These are phyloP conservation scores for Nymphalis io DNA, from an alignment of 1,140 invertebrate species.

Conservation along the genomic window DNA sequence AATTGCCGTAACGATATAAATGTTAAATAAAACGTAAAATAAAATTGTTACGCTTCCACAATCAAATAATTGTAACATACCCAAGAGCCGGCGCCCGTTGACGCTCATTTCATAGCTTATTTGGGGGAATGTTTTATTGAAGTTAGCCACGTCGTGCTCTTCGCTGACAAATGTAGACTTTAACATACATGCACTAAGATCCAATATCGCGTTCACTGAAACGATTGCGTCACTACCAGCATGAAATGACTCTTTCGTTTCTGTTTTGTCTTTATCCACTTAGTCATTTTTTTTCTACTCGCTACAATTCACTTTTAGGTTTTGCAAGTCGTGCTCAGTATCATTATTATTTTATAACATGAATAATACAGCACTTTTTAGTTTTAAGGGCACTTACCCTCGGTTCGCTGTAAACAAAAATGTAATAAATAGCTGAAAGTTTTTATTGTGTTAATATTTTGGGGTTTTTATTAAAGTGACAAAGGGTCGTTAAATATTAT, in stretches of 20 bases:
- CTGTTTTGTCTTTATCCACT: slow-evolving; percentile 61
- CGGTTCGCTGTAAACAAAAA: not conserved
- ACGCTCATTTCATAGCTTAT: slow-evolving; percentile 79
- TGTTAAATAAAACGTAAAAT: slow-evolving; percentile 81
- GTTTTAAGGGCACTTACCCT: slow-evolving; percentile 24
- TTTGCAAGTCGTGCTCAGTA: slow-evolving; percentile 63
- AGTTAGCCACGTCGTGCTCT: slow-evolving; percentile 65
- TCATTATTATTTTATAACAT: slow-evolving; percentile 74
- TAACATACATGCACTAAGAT: slow-evolving; percentile 40
- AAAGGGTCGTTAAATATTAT: not conserved
- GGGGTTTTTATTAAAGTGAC: not conserved
- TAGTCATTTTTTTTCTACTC: slow-evolving; percentile 77
- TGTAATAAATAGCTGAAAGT: not conserved
- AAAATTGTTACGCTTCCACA: slow-evolving; percentile 79
- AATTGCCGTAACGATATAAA: slow-evolving; percentile 80
- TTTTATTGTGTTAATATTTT: not conserved
- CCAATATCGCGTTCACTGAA: slow-evolving; percentile 28
- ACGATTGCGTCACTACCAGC: slow-evolving; percentile 58
- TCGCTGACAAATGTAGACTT: slow-evolving; percentile 51
- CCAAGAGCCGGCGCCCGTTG: slow-evolving; percentile 62
- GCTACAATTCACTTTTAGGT: slow-evolving; percentile 79
- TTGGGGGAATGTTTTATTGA: slow-evolving; percentile 79
- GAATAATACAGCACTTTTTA: slow-evolving; percentile 55
- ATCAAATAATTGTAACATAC: slow-evolving; percentile 78
- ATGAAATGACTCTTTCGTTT: slow-evolving; percentile 79